Conservation (phyloP, 37 sponge, comb jelly and placozoan genomes). For the Beroe forskalii region DNA sequence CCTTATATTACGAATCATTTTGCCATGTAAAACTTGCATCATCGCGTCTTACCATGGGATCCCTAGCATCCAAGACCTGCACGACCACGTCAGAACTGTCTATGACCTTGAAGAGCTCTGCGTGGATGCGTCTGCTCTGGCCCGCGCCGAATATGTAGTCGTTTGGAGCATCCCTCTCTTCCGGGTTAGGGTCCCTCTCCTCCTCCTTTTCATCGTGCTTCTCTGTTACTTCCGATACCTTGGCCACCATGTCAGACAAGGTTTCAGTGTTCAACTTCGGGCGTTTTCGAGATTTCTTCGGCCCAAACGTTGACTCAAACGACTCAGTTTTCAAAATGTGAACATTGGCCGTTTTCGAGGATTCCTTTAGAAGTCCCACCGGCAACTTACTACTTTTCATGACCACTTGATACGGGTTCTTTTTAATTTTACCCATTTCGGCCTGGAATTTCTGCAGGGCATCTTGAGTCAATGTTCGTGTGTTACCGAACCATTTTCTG, state of each 20-base stretch:
- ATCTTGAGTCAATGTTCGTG: slow-evolving; percentile 82
- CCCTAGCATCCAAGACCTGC: slow-evolving; percentile 94
- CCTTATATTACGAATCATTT: too few species aligned
- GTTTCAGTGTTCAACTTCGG: slow-evolving; percentile 75
- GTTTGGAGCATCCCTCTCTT: slow-evolving; percentile 75
- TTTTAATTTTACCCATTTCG: slow-evolving; percentile 88
- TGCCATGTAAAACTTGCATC: too few species aligned
- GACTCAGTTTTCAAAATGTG: slow-evolving; percentile 94
- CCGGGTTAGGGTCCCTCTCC: neutral
- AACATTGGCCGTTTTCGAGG: slow-evolving; percentile 79
- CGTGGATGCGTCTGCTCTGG: slow-evolving; percentile 94
- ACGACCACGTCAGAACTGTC: slow-evolving; percentile 67
- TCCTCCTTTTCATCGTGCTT: slow-evolving; percentile 64
- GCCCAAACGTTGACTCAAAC: slow-evolving; percentile 91
- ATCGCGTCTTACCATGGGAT: slow-evolving; percentile 71
- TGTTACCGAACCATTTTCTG: slow-evolving; percentile 99
- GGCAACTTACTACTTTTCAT: slow-evolving; percentile 91
- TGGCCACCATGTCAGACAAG: slow-evolving; percentile 68
- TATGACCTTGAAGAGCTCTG: slow-evolving; percentile 95
- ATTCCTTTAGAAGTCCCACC: slow-evolving; percentile 87
- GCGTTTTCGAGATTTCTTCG: slow-evolving; percentile 83
- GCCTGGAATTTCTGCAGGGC: slow-evolving; percentile 95
- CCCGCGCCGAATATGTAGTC: slow-evolving; percentile 87
- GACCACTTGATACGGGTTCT: slow-evolving; percentile 93
- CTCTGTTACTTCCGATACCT: slow-evolving; percentile 1